Evolutionary conservation across 2,797 vertebrate species (phyloP).

Genomic region (Sardinella longiceps): DNA sequence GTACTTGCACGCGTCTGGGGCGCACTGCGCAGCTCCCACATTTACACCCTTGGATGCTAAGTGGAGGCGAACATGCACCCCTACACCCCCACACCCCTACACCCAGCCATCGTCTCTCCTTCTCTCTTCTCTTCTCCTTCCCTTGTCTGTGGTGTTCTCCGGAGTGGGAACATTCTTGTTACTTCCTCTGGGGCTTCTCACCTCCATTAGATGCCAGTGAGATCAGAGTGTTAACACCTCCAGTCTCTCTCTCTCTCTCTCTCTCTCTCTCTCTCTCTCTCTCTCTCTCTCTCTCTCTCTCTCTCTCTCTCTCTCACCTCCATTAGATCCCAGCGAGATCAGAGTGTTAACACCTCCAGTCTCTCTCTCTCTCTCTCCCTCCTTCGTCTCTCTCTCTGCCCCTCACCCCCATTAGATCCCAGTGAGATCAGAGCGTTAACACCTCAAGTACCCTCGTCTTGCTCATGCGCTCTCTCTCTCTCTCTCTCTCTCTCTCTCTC

Average conservation of each 20-base stretch:
- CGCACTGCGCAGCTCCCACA: background rate
- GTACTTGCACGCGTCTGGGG: background rate
- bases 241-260: no score
- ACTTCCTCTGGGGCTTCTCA: no score
- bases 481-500: no score
- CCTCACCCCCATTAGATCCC: slow-evolving; percentile 8
- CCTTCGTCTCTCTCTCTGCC: background rate
- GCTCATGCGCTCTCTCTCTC: background rate
- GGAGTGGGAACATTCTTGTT: background rate
- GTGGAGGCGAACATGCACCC: background rate
- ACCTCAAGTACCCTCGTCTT: background rate
- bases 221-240: no score
- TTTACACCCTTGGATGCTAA: background rate
- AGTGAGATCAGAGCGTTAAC: background rate
- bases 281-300: no score
- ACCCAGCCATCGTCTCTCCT: background rate
- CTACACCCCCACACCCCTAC: slow-evolving; percentile 8
- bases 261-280: no score
- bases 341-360: no score
- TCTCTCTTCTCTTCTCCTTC: background rate
- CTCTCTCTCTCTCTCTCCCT: no score
- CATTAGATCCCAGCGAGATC: no score
- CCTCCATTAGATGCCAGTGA: no score
- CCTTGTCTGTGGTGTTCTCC: background rate
- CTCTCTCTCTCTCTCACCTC: background rate